phyloP scores from a whole-genome alignment of 1,140 invertebrate genomes.

The Pemphigus obesinymphae region DNA sequence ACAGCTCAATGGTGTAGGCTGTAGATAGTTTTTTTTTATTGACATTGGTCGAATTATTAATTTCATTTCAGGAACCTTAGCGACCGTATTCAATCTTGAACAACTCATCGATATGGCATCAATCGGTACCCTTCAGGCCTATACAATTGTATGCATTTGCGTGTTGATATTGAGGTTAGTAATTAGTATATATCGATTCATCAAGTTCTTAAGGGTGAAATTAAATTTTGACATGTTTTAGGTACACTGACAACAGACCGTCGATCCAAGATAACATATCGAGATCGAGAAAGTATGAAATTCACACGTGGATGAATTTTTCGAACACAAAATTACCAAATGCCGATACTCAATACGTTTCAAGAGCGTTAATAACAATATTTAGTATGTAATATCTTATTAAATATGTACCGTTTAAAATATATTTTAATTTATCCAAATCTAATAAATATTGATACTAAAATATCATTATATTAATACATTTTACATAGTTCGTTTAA shows the following conservation, averaged over 20 bases:
- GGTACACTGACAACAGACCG: not conserved
- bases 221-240: not conserved
- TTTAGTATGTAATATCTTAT: not conserved
- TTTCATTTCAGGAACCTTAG: slow-evolving; percentile 64
- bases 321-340: slow-evolving; percentile 9
- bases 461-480: too few species aligned
- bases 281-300: not conserved
- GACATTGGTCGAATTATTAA: not conserved
- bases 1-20: not conserved
- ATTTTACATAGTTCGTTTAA: too few species aligned
- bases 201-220: not conserved
- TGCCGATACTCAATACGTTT: slow-evolving; percentile 9
- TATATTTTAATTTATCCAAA: too few species aligned
- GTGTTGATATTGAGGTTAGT: slow-evolving; percentile 74
- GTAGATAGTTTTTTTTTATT: too few species aligned
- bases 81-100: slow-evolving; percentile 78
- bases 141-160: slow-evolving; percentile 83
- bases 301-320: not conserved
- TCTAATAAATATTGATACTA: too few species aligned
- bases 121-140: slow-evolving; percentile 88
- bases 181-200: not conserved
- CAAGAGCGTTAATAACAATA: not conserved
- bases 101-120: slow-evolving; percentile 93
- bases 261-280: not conserved
- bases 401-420: too few species aligned